Conservation (phyloP, 2,888 invertebrate genomes). For the Pyrrhosoma nymphula region DNA sequence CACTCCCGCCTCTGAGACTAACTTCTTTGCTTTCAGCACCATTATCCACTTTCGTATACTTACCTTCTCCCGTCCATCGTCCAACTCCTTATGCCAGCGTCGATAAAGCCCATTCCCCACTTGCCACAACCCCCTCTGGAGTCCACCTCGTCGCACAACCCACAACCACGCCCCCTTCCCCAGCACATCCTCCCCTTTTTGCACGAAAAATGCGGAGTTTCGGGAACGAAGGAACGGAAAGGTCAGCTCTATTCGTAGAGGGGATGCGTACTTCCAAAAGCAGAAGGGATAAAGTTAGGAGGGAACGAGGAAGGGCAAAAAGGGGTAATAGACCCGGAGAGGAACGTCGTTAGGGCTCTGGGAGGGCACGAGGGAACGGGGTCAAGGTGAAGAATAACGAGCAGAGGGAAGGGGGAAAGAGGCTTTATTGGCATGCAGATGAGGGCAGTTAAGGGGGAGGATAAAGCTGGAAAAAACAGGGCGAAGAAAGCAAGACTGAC, state of each 20-base stretch:
- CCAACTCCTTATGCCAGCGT: background rate
- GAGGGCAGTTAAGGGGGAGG: background rate
- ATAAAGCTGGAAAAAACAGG: background rate
- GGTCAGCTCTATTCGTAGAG: constrained; percentile 14
- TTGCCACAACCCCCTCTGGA: background rate
- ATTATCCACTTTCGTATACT: too few relatives aligned
- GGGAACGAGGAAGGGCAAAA: background rate
- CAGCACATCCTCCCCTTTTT: background rate
- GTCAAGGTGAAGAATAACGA: background rate
- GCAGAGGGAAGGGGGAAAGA: background rate
- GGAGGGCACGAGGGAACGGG: background rate
- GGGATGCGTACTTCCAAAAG: background rate
- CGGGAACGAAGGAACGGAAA: background rate
- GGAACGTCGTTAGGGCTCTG: background rate
- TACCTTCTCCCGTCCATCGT: background rate
- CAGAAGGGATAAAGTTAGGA: background rate
- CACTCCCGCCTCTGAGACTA: too few relatives aligned
- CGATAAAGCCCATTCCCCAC: background rate
- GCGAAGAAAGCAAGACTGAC: background rate
- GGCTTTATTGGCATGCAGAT: background rate
- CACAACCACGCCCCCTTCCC: background rate
- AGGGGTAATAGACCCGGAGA: background rate
- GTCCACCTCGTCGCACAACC: background rate
- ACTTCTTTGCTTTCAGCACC: too few relatives aligned
- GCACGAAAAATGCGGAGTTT: background rate